Base-by-base conservation (phyloP, 2,797 vertebrate genomes). In the Chloroceryle inda region DNA sequence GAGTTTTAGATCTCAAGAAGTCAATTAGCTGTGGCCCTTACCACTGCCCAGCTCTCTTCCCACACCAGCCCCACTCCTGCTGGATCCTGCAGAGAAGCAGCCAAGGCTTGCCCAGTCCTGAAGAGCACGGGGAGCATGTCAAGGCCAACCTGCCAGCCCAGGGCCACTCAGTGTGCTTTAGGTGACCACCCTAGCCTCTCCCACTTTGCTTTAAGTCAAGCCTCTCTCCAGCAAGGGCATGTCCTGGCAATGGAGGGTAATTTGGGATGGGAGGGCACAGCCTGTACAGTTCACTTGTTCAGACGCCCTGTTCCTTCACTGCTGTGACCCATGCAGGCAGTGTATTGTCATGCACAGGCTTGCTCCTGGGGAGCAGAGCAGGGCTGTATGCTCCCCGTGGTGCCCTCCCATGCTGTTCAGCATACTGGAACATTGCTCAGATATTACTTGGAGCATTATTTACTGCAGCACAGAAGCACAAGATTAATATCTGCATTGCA, bases 111-210 rank as follows among this genome's bases (percentile, higher is more conserved):
- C 68, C 61, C 0, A 0, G 29, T 40, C 56, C 63, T 50, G 47
- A 11, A 56, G 79, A 42, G 10, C 3, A 20, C 0, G 0, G 10
- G 24, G n/a, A 89, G 56, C 52, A 55, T 0, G 0, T 52, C 75
- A 40, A 37, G 37, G 33, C 67, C 67, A 67, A 56, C n/a, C 15
- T 13, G 19, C 16, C 67, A n/a, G 27, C 18, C 67, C 71, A 35
- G 67, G 67, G 77, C 50, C 1, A 0, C 68, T 67, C 20, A 0
- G 17, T 29, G 44, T 14, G 72, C 86, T 85, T 37, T 23, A 61
- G 45, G 42, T 58, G 72, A 27, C 76, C 94, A 73, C 53, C 27
- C 23, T 16, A 55, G 50, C 53, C 58, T 86, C 55, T 78, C 59
- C 73, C 8, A 2, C 77, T 89, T 37, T 0, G 0, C 0, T 72